phyloP scores from a whole-genome alignment of 1,140 invertebrate genomes.

The Drosophila mauritiana region DNA sequence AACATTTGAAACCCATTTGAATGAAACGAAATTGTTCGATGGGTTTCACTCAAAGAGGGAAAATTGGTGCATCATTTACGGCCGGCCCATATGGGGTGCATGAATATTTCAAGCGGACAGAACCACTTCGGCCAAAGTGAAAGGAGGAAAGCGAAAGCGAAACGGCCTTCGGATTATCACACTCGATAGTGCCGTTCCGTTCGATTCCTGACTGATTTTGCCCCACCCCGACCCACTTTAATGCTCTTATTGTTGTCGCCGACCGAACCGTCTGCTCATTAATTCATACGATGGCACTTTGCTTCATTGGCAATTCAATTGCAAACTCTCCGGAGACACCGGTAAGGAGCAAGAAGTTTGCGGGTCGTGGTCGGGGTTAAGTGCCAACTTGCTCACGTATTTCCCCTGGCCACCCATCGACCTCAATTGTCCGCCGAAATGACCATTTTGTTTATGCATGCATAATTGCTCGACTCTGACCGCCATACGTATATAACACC shows the following conservation, averaged over 20 bases:
- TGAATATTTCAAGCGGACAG: conserved; percentile 70
- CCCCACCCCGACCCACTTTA: conserved; percentile 7
- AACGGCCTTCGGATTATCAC: conserved; percentile 70
- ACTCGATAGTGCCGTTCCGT: conserved; percentile 58
- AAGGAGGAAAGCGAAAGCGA: conserved; percentile 60
- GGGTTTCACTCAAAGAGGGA: conserved; percentile 1
- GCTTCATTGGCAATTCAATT: conserved; percentile 69
- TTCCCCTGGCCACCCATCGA: conserved; percentile 18
- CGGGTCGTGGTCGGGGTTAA: conserved; percentile 43
- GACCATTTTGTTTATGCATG: conserved; percentile 64
- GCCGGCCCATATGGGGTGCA: conserved; percentile 30
- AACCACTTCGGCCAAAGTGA: conserved; percentile 54
- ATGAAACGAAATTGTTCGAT: conserved; percentile 11
- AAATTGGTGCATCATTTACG: conserved; percentile 10
- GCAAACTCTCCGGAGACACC: conserved; percentile 27
- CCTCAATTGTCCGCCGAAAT: conserved; percentile 43
- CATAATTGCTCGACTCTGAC: conserved; percentile 64
- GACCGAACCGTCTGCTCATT: conserved; percentile 64
- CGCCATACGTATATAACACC: conserved; percentile 19
- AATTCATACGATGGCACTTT: conserved; percentile 78
- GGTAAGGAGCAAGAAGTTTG: conserved; percentile 5
- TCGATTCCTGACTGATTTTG: neutral
- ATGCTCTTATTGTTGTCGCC: conserved; percentile 43
- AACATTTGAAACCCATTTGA: neutral
- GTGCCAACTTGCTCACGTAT: conserved; percentile 62